A percentile compares a stretch with the other conserved stretches of the same genome.
Evolutionary conservation across 2,888 invertebrate species (phyloP).

Genomic region (Eristalis intricaria): DNA sequence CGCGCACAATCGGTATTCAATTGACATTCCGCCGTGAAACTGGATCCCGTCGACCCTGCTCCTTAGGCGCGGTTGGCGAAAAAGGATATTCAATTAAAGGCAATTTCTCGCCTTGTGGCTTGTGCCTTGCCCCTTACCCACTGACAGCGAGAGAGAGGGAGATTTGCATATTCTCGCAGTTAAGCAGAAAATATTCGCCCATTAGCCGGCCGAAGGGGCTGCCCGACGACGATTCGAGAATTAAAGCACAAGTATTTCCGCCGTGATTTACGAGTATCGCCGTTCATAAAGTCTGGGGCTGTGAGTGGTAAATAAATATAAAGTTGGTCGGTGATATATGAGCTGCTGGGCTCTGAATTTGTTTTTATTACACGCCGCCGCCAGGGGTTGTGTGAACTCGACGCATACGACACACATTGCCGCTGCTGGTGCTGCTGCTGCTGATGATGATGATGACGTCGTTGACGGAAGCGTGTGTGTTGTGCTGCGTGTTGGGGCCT

Average conservation of each 20-base stretch:
- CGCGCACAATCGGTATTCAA: conserved; percentile 1
- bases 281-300: conserved; percentile 34
- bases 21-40: conserved; percentile 6
- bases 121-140: not conserved
- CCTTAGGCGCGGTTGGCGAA: conserved; percentile 7
- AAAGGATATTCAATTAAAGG: conserved; percentile 63
- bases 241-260: conserved; percentile 60
- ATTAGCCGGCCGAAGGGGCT: conserved; percentile 10
- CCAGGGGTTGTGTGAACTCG: not conserved
- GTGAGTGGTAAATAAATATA: conserved; percentile 44
- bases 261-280: conserved; percentile 64
- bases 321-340: conserved; percentile 53
- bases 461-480: conserved; percentile 37
- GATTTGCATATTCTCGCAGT: conserved; percentile 67
- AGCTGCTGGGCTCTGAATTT: conserved; percentile 66
- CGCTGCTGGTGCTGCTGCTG: not conserved
- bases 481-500: conserved; percentile 22
- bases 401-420: not conserved
- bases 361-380: conserved; percentile 65
- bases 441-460: not conserved
- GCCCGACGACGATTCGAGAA: conserved; percentile 8
- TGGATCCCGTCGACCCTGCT: conserved; percentile 25
- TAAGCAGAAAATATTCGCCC: conserved; percentile 58
- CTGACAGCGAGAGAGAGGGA: not conserved
- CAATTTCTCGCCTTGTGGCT: not conserved